These are phyloP conservation scores for Diorhabda elongata DNA, from an alignment of 1,140 invertebrate species.

Conservation along the genomic window DNA sequence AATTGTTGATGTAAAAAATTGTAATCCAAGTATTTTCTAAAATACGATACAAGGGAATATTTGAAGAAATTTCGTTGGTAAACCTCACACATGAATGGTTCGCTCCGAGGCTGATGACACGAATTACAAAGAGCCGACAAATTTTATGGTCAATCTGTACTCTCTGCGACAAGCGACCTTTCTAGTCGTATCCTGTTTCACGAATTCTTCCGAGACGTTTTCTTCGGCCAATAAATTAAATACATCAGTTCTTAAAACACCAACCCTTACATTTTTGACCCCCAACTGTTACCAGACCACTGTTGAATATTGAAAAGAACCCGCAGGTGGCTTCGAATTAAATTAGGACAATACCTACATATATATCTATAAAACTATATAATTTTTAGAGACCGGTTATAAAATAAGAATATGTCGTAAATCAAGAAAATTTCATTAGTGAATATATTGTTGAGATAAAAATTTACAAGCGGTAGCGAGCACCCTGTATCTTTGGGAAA, in stretches of 20 bases:
- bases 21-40: no score
- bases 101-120: background rate
- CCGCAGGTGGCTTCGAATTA: slow-evolving; percentile 7
- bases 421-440: slow-evolving; percentile 1
- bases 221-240: background rate
- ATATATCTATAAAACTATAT: slow-evolving; percentile 6
- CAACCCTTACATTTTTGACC: background rate
- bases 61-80: no score
- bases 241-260: slow-evolving; percentile 4
- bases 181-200: background rate
- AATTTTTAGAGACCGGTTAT: background rate
- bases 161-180: background rate
- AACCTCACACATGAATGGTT: no score
- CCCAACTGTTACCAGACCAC: slow-evolving; percentile 1
- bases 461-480: background rate
- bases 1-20: no score
- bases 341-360: slow-evolving; percentile 5
- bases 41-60: no score
- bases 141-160: slow-evolving; percentile 2
- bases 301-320: background rate
- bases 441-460: slow-evolving; percentile 4
- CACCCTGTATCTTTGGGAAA: slow-evolving; percentile 6
- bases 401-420: background rate
- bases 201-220: background rate
- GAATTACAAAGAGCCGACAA: background rate